These are phyloP conservation scores for Aphelocoma californica DNA, from an alignment of 2,797 vertebrate species.

Conservation along the genomic window DNA sequence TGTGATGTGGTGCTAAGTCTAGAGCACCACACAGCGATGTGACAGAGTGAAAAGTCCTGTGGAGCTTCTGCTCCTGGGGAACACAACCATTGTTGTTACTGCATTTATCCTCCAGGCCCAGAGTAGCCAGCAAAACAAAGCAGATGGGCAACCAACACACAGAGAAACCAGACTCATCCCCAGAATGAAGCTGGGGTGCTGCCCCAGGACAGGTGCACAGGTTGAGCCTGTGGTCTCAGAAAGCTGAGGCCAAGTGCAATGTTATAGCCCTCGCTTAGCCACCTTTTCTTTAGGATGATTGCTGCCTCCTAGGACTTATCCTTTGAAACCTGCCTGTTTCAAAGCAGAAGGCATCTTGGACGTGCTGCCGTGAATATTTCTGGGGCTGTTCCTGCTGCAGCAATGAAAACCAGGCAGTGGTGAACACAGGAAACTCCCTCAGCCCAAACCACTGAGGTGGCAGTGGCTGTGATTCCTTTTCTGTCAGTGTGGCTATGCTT, in stretches of 20 bases:
- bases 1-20: background rate
- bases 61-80: background rate
- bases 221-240: background rate
- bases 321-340: background rate
- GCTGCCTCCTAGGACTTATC: background rate
- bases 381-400: background rate
- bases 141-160: background rate
- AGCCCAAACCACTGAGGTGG: background rate
- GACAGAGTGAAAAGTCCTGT: background rate
- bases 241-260: background rate
- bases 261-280: background rate
- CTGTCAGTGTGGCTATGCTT: background rate
- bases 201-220: no score
- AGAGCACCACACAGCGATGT: rapidly evolving
- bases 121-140: background rate
- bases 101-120: background rate
- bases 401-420: background rate
- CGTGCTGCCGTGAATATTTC: background rate
- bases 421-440: background rate
- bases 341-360: background rate
- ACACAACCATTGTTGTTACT: background rate
- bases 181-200: background rate
- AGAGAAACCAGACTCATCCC: background rate
- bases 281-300: background rate
- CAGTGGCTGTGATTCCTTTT: background rate